A percentile compares a stretch with the other conserved stretches of the same genome.
Evolutionary conservation across 2,113 vertebrate species (phyloP).

Genomic region (Rallus limicola): DNA sequence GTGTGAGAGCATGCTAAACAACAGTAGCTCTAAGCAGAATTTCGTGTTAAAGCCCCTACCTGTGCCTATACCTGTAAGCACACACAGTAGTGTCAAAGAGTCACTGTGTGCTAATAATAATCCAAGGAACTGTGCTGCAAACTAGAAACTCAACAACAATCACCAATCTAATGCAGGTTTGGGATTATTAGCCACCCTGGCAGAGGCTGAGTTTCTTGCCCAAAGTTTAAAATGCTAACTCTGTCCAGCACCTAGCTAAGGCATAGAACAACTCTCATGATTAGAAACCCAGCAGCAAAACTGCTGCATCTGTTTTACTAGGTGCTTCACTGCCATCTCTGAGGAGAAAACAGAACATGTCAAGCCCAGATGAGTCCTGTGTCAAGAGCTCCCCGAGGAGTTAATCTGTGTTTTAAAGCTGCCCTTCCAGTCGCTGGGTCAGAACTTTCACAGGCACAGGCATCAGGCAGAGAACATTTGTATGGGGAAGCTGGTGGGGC

Average conservation of each 20-base stretch:
- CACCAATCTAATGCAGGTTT: neutral
- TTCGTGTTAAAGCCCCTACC: neutral
- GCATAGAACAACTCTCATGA: neutral
- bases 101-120: neutral
- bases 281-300: slow-evolving; percentile 16
- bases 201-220: neutral
- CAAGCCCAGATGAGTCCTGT: neutral
- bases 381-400: neutral
- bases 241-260: neutral
- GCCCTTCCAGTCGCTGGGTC: neutral
- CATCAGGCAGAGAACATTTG: neutral
- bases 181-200: neutral
- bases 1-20: neutral
- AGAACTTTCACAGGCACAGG: neutral
- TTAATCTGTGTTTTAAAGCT: neutral
- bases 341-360: neutral
- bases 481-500: neutral
- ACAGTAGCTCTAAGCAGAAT: neutral
- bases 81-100: neutral
- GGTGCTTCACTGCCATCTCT: neutral
- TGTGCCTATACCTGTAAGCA: neutral
- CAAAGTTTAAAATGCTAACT: neutral
- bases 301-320: neutral
- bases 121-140: neutral
- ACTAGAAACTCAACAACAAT: neutral